These are phyloP conservation scores for Euphydryas editha DNA, from an alignment of 2,888 invertebrate species.

Conservation along the genomic window DNA sequence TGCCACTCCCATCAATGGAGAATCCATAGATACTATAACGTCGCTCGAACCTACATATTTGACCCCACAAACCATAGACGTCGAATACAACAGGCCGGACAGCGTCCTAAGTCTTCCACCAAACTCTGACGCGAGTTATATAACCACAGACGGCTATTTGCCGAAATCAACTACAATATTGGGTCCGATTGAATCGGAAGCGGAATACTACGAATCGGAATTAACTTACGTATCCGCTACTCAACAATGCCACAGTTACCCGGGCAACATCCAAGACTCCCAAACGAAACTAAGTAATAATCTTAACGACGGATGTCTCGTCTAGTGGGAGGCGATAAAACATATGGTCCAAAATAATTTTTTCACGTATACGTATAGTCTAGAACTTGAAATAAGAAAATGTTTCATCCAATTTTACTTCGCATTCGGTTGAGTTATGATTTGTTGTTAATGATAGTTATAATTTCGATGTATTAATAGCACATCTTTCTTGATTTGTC, in stretches of 20 bases:
- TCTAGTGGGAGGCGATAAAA: slow-evolving; percentile 62
- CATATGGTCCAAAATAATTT: slow-evolving; percentile 69
- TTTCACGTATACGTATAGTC: slow-evolving; percentile 74
- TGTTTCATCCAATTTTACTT: slow-evolving; percentile 61
- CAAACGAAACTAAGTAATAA: slow-evolving; percentile 81
- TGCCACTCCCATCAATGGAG: slow-evolving; percentile 67
- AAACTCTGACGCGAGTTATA: slow-evolving; percentile 61
- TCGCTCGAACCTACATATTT: slow-evolving; percentile 72
- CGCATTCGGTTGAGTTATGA: slow-evolving; percentile 44
- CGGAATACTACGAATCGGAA: slow-evolving; percentile 81
- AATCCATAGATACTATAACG: slow-evolving; percentile 71
- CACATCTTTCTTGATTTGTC: slow-evolving; percentile 37
- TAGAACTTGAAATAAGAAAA: slow-evolving; percentile 70
- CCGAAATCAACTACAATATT: slow-evolving; percentile 76
- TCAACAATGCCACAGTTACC: slow-evolving; percentile 84
- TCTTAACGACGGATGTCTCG: slow-evolving; percentile 86
- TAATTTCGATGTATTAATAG: slow-evolving; percentile 39
- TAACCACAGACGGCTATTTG: slow-evolving; percentile 73
- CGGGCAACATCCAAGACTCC: slow-evolving; percentile 66
- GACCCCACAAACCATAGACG: slow-evolving; percentile 67
- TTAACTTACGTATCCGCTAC: slow-evolving; percentile 74
- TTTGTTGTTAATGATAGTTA: slow-evolving; percentile 45
- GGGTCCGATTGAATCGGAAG: slow-evolving; percentile 81
- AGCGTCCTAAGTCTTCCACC: slow-evolving; percentile 74
- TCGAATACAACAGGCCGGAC: slow-evolving; percentile 73